A percentile compares a stretch with the other conserved stretches of the same genome.
Evolutionary conservation across 2,888 invertebrate genomes (phyloP).

Genomic region (Boloria selene): DNA sequence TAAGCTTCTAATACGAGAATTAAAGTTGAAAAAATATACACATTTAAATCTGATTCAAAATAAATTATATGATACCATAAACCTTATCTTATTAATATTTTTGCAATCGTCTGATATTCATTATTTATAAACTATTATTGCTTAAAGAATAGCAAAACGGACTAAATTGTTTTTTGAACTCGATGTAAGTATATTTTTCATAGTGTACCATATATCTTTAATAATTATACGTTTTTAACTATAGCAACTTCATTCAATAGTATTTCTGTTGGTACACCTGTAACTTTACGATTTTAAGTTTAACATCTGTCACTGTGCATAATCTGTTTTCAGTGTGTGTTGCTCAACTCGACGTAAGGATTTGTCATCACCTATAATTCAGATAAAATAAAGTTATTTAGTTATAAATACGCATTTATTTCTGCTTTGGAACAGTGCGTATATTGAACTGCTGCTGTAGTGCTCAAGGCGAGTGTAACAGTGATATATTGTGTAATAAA

Average conservation of each 20-base stretch:
- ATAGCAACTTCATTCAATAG: constrained; percentile 1
- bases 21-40: too few species aligned
- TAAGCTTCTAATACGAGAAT: too few species aligned
- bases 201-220: too few species aligned
- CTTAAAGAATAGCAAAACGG: too few species aligned
- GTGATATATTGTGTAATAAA: constrained; percentile 33
- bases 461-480: constrained; percentile 22
- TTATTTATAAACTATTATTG: too few species aligned
- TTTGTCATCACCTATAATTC: constrained; percentile 32
- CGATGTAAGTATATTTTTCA: too few species aligned
- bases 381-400: constrained; percentile 32
- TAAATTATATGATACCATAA: too few species aligned
- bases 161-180: too few species aligned
- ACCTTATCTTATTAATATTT: too few species aligned
- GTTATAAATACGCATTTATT: constrained; percentile 16
- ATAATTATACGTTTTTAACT: not conserved
- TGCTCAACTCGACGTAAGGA: constrained; percentile 28
- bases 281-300: constrained; percentile 23
- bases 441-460: not conserved
- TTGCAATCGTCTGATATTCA: too few species aligned
- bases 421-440: not conserved
- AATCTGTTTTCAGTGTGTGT: constrained; percentile 18
- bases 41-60: too few species aligned
- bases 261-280: constrained; percentile 15
- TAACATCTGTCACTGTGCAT: not conserved